Percentiles rank a stretch among this genome's conserved stretches.
Evolutionary conservation across 1,140 invertebrate species (phyloP).

Genomic region (Sipha flava): DNA sequence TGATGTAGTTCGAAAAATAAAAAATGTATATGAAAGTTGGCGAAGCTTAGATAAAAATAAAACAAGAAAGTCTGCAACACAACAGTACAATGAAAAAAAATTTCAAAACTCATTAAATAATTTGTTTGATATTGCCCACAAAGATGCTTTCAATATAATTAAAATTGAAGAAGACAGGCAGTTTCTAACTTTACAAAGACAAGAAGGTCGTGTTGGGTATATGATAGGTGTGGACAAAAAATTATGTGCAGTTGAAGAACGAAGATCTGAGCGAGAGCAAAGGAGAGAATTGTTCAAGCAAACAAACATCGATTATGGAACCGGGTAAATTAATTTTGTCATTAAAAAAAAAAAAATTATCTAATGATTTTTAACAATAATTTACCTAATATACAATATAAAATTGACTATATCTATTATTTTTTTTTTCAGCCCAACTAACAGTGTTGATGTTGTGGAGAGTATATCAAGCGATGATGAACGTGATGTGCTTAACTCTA

Average conservation of each 20-base stretch:
- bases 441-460: not conserved
- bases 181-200: slow-evolving; percentile 33
- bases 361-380: not conserved
- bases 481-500: not conserved
- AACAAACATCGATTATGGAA: not conserved
- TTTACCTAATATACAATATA: not conserved
- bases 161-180: slow-evolving; percentile 34
- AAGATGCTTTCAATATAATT: slow-evolving; percentile 35
- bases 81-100: slow-evolving; percentile 27
- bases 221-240: slow-evolving; percentile 26
- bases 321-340: not conserved
- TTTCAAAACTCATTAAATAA: slow-evolving; percentile 35
- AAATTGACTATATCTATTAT: not conserved
- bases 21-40: slow-evolving; percentile 33
- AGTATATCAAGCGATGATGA: not conserved
- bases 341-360: not conserved
- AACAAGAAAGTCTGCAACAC: slow-evolving; percentile 18
- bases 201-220: slow-evolving; percentile 27
- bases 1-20: slow-evolving; percentile 34
- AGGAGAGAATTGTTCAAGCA: not conserved
- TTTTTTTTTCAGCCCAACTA: not conserved
- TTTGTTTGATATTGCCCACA: slow-evolving; percentile 37
- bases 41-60: slow-evolving; percentile 29
- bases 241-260: not conserved
- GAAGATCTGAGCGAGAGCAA: not conserved